Evolutionary conservation across 2,888 invertebrate genomes (phyloP), one percentile per base, ranked within the genome.

Genomic region (Toxonevra muliebris): DNA sequence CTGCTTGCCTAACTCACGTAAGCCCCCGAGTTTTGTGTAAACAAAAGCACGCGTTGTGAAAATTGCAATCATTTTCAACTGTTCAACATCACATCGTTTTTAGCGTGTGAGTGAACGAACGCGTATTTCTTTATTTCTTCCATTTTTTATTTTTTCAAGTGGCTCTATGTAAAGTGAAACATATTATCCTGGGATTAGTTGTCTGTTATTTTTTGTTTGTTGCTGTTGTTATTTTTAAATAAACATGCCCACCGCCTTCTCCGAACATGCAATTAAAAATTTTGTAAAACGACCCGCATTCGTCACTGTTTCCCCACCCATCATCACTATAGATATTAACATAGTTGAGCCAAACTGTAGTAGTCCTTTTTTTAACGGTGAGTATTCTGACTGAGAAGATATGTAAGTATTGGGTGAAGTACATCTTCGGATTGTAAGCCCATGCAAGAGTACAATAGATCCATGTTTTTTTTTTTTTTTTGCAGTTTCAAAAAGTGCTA

Each of bases 101-200:
- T 30, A 30, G 30, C 30, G 30, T 30, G 30, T 7, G 30, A 30
- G 30, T 7, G 30, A 4, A 7, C 30, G 30, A 30, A 7, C 30
- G 55, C 59, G 42, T 65, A n/a, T 57, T 19, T 17, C 50, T 54
- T 54, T 54, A 15, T 3, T 54, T 41, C 66, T 66, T 55, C 59
- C 57, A 45, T 48, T 13, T 15, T 58, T 65, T 63, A 30, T 59
- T 72, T 71, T 69, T 61, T 69, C 66, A 69, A 72, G 71, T 67
- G 70, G 15, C 64, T 59, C 60, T 57, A 53, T 64, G 40, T n/a
- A 15, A 73, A 67, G 57, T 53, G 69, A 71, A 75, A 74, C 69
- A 69, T 70, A 71, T 72, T 70, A 72, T 74, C 74, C 69, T 67
- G 74, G 73, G 74, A 75, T 75, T 75, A 74, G 74, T 69, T 72